phyloP scores from a whole-genome alignment of 2,797 vertebrate species.

The Intellagama lesueurii region DNA sequence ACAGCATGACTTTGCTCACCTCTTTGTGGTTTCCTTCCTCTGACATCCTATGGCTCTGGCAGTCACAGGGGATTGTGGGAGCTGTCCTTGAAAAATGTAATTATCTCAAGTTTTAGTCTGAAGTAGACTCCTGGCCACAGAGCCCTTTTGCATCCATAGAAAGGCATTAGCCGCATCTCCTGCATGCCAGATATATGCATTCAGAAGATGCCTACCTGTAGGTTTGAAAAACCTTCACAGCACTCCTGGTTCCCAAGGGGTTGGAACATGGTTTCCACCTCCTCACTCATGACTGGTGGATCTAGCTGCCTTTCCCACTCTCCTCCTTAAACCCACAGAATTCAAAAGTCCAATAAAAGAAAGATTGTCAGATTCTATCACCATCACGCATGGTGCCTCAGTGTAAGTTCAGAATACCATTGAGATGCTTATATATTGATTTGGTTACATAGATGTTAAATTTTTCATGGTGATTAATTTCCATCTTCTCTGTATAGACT shows the following conservation, averaged over 20 bases:
- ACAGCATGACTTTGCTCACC: not conserved
- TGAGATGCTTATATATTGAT: not conserved
- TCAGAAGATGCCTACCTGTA: not conserved
- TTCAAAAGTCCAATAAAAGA: not conserved
- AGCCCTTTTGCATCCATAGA: not conserved
- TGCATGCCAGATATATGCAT: not conserved
- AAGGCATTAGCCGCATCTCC: not conserved
- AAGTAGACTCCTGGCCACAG: not conserved
- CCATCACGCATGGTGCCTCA: not conserved
- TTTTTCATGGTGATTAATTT: not conserved
- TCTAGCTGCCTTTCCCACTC: not conserved
- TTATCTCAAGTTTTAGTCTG: not conserved
- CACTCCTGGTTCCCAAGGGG: not conserved
- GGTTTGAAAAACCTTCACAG: not conserved
- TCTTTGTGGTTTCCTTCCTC: not conserved
- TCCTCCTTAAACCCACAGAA: not conserved
- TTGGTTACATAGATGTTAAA: not conserved
- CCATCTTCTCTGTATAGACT: not conserved
- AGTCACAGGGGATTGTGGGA: not conserved
- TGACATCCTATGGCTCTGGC: not conserved
- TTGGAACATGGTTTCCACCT: not conserved
- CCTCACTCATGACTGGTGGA: not conserved
- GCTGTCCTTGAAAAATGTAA: not conserved
- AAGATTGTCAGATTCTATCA: not conserved
- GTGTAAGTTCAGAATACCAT: not conserved